phyloP scores from a whole-genome alignment of 2,113 vertebrate species.

The Hiodon alosoides region DNA sequence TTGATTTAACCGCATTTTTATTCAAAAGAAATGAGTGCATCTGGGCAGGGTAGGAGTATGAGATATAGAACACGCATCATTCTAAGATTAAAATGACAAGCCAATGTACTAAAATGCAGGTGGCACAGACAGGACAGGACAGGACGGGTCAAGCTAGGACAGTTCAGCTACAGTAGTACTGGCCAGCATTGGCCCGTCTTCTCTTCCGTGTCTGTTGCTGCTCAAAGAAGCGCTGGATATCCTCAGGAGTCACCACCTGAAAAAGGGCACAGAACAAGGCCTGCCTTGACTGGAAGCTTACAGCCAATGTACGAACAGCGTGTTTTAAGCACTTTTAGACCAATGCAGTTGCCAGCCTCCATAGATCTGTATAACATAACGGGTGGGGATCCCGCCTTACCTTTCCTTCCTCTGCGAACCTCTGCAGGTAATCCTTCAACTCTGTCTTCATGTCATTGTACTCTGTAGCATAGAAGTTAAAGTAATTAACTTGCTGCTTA shows the following conservation, averaged over 20 bases:
- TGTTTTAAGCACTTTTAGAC: too few species aligned
- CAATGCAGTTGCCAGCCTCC: background rate
- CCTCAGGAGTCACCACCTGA: constrained; percentile 83
- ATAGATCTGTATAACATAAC: background rate
- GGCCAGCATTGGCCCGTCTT: constrained; percentile 47
- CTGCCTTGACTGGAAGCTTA: background rate
- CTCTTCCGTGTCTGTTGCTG: constrained; percentile 80
- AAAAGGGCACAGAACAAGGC: background rate
- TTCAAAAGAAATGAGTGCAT: background rate
- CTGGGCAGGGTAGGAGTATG: background rate
- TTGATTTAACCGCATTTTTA: background rate
- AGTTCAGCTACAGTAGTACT: constrained; percentile 39
- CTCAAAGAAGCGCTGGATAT: constrained; percentile 83
- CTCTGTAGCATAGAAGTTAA: constrained; percentile 54
- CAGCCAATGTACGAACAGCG: background rate
- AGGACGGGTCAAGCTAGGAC: background rate
- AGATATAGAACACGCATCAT: background rate
- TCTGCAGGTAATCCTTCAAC: constrained; percentile 76
- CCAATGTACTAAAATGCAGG: constrained; percentile 8
- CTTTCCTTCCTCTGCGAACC: constrained; percentile 84
- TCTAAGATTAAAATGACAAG: background rate
- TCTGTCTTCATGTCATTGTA: constrained; percentile 85
- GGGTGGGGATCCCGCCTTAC: constrained; percentile 51
- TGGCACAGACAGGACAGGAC: background rate
- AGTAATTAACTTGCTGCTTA: background rate